Percentiles rank a stretch among this genome's conserved stretches.
Conservation (phyloP, 2,113 vertebrate species). For the Copsychus sechellarum region DNA sequence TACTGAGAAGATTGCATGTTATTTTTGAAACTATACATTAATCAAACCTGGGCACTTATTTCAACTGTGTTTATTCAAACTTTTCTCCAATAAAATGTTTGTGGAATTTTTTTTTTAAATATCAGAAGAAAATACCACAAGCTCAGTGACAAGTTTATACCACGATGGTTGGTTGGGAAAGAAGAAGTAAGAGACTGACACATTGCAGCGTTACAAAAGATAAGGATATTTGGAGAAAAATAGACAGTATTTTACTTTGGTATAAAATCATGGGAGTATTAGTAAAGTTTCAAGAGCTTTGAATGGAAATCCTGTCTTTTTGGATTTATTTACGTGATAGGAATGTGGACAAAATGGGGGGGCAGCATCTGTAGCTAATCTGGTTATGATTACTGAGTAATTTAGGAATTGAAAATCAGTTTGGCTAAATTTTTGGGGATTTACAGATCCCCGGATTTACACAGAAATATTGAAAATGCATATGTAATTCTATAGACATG, state of each 20-base stretch:
- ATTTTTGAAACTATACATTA: background rate
- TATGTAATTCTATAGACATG: background rate
- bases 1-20: background rate
- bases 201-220: background rate
- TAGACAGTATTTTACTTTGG: background rate
- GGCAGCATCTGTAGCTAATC: slow-evolving; percentile 58
- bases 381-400: slow-evolving; percentile 48
- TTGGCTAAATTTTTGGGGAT: slow-evolving; percentile 18
- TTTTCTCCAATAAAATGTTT: background rate
- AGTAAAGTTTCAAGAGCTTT: background rate
- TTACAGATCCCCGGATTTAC: too few species aligned
- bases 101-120: background rate
- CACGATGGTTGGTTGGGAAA: background rate
- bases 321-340: background rate
- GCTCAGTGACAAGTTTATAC: background rate
- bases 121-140: background rate
- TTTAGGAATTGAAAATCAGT: slow-evolving; percentile 26
- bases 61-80: background rate
- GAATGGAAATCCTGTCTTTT: background rate
- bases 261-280: background rate
- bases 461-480: slow-evolving; percentile 37
- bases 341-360: slow-evolving; percentile 2
- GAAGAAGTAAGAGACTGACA: background rate
- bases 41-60: background rate
- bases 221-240: background rate